Evolutionary conservation across 2,888 invertebrate genomes (phyloP).

Genomic region (Macropis europaea): DNA sequence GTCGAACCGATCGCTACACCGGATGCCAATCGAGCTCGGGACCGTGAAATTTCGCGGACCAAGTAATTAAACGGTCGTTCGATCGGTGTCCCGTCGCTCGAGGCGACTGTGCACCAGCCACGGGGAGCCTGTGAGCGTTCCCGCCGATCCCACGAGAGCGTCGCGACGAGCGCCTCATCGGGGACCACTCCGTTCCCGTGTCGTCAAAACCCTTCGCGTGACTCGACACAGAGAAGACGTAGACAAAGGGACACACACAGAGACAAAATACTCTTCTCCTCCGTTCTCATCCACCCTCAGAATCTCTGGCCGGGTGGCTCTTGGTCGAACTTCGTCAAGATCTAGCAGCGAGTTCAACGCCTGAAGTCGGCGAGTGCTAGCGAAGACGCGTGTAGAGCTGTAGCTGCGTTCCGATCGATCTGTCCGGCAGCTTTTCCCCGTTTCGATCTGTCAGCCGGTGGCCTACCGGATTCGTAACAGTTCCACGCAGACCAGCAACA

Average conservation of each 20-base stretch:
- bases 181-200: background rate
- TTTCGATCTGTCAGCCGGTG: background rate
- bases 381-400: background rate
- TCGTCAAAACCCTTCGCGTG: conserved; percentile 1
- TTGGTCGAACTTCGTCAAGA: background rate
- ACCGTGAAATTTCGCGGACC: conserved; percentile 25
- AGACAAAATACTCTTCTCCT: conserved; percentile 35
- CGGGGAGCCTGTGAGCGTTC: no score
- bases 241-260: conserved; percentile 56
- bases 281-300: background rate
- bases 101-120: background rate
- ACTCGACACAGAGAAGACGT: conserved; percentile 46
- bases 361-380: background rate
- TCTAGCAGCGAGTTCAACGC: background rate
- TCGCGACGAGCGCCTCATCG: background rate
- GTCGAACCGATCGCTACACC: background rate
- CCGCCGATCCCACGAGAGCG: background rate
- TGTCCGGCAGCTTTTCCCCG: conserved; percentile 16
- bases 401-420: background rate
- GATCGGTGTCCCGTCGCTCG: background rate
- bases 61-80: conserved; percentile 30
- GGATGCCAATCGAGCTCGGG: conserved; percentile 15
- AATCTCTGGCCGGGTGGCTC: background rate
- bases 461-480: conserved; percentile 55
- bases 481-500: conserved; percentile 54